Conservation (phyloP, 2,888 invertebrate genomes). For the Andrena trimmerana region DNA sequence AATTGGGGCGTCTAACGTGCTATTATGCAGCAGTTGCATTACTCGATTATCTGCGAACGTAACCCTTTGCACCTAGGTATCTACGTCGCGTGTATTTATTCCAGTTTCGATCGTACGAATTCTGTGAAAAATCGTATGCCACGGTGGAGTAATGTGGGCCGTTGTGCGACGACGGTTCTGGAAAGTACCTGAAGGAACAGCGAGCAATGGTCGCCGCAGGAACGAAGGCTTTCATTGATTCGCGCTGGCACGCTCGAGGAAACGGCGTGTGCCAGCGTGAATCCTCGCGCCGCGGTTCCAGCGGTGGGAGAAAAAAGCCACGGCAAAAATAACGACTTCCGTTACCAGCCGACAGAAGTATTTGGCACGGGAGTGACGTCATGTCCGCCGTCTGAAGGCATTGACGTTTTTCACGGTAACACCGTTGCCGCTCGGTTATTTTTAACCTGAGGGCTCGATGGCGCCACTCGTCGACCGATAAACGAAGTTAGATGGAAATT, state of each 20-base stretch:
- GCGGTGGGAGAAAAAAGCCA: conserved; percentile 23
- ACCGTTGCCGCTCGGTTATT: conserved; percentile 52
- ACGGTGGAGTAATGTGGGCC: background rate
- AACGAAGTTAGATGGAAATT: background rate
- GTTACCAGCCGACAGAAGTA: conserved; percentile 63
- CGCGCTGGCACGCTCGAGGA: conserved; percentile 25
- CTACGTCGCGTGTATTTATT: background rate
- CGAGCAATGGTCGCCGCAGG: conserved; percentile 24
- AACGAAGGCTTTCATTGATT: conserved; percentile 55
- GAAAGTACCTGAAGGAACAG: conserved; percentile 7
- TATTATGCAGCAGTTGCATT: conserved; percentile 13
- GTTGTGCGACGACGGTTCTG: conserved; percentile 3
- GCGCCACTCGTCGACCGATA: conserved; percentile 25
- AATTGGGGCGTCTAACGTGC: conserved; percentile 25
- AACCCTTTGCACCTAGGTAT: background rate
- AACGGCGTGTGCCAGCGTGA: conserved; percentile 31
- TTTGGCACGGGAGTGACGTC: conserved; percentile 72
- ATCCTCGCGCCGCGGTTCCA: conserved; percentile 29
- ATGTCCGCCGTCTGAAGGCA: conserved; percentile 68
- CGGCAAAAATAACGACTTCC: conserved; percentile 71
- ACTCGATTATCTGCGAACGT: background rate
- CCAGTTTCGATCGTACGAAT: background rate
- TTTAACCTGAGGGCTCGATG: conserved; percentile 30
- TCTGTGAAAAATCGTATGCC: no score
- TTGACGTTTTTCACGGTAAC: conserved; percentile 27